Conservation (phyloP, 2,113 vertebrate genomes). For the human (Homo sapiens) region GRCh38 chr17:13647001-13647500, state of each 20-base stretch:
- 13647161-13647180: accelerated
- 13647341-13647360: background rate
- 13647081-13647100: too few species aligned
- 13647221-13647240: accelerated
- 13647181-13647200: background rate
- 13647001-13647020: too few species aligned
- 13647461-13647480: slow-evolving; percentile 2
- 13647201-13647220: background rate
- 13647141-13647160: too few species aligned
- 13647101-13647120: too few species aligned
- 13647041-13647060: too few species aligned
- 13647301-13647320: background rate
- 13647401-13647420: background rate
- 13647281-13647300: background rate
- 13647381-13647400: background rate
- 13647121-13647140: too few species aligned
- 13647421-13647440: background rate
- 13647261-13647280: background rate
- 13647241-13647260: background rate
- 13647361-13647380: background rate
- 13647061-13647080: too few species aligned
- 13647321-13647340: background rate
- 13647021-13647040: too few species aligned
- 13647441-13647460: background rate
- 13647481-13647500: slow-evolving; percentile 12